Conservation (phyloP, 2,797 vertebrate genomes). For the Gadopsis marmoratus region DNA sequence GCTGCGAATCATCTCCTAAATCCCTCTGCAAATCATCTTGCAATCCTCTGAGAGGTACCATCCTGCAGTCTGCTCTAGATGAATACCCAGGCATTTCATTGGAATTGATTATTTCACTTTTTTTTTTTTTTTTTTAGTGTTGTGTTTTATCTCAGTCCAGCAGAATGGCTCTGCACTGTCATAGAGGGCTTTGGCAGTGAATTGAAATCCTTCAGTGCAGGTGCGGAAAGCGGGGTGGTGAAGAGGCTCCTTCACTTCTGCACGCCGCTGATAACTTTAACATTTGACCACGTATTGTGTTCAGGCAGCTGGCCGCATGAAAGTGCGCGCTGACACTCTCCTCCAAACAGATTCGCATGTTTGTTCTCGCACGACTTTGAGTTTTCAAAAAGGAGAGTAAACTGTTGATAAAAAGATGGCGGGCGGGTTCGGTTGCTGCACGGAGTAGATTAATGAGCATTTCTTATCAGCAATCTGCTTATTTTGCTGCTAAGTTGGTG, state of each 20-base stretch:
- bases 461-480: slow-evolving; percentile 65
- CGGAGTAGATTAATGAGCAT: slow-evolving; percentile 61
- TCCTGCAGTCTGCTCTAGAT: slow-evolving; percentile 63
- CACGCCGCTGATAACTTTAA: slow-evolving; percentile 83
- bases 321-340: slow-evolving; percentile 49
- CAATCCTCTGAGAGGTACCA: slow-evolving; percentile 52
- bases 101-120: slow-evolving; percentile 77
- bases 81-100: slow-evolving; percentile 71
- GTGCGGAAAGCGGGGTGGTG: slow-evolving; percentile 65
- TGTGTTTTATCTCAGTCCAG: slow-evolving; percentile 80
- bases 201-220: slow-evolving; percentile 77
- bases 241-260: slow-evolving; percentile 79
- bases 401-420: slow-evolving; percentile 33
- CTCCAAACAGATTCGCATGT: slow-evolving; percentile 42
- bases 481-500: slow-evolving; percentile 44
- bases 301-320: slow-evolving; percentile 53
- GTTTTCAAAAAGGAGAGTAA: slow-evolving; percentile 23
- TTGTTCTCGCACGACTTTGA: slow-evolving; percentile 51
- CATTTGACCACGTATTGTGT: slow-evolving; percentile 81
- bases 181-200: slow-evolving; percentile 61
- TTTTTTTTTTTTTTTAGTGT: slow-evolving; percentile 41
- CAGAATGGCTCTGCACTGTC: slow-evolving; percentile 74
- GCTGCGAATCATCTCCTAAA: slow-evolving; percentile 53
- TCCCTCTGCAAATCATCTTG: slow-evolving; percentile 57
- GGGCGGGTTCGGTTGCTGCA: slow-evolving; percentile 16